Conservation (phyloP, 2,888 invertebrate genomes). For the Caenorhabditis uteleia region DNA sequence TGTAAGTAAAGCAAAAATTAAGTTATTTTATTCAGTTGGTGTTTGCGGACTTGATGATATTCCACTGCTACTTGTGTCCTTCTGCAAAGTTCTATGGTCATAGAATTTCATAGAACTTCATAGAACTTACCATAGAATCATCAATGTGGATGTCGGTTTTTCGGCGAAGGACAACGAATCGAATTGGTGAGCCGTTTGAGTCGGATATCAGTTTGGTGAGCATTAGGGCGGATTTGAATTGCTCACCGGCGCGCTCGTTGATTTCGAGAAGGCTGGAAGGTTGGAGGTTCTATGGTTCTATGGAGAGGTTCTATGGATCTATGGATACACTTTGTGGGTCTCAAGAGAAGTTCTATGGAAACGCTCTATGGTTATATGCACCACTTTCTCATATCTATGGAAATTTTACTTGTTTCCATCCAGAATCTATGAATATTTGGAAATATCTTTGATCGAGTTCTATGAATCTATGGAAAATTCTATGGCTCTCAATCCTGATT, state of each 20-base stretch:
- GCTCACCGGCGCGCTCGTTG: constrained; percentile 50
- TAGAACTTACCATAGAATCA: background rate
- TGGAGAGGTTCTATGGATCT: background rate
- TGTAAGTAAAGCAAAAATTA: too few relatives aligned
- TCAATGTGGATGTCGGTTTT: constrained; percentile 18
- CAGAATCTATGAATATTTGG: too few relatives aligned
- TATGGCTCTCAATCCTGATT: too few relatives aligned
- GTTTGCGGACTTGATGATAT: constrained; percentile 40
- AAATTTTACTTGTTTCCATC: too few relatives aligned
- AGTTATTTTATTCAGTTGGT: constrained; percentile 17
- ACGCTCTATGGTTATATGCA: too few relatives aligned
- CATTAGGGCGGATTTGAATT: constrained; percentile 55
- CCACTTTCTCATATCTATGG: too few relatives aligned
- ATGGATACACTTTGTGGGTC: background rate
- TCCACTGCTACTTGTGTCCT: constrained; percentile 47
- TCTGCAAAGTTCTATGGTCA: constrained; percentile 18
- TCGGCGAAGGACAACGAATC: constrained; percentile 51
- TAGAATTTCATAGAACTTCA: background rate
- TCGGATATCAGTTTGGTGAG: constrained; percentile 53
- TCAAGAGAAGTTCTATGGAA: too few relatives aligned
- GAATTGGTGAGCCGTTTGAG: constrained; percentile 46
- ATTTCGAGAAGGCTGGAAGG: constrained; percentile 55
- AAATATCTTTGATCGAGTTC: too few relatives aligned
- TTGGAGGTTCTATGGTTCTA: too few relatives aligned
- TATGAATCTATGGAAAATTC: too few relatives aligned